A percentile compares a stretch with the other conserved stretches of the same genome.
Evolutionary conservation across 1,140 invertebrate species (phyloP).

Genomic region (Papilio aristodemus): DNA sequence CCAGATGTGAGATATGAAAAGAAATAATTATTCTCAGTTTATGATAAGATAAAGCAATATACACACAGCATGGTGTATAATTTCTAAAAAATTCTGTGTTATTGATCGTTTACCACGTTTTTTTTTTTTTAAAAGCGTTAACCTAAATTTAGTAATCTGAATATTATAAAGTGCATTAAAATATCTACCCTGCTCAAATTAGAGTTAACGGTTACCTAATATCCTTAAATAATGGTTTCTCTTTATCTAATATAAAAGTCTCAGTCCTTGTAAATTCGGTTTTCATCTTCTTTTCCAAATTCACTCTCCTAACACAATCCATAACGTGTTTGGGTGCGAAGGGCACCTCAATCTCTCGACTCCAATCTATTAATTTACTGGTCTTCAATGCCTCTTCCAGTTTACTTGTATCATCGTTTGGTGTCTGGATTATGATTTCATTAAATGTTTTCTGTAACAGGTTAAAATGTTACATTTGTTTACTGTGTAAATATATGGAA

Average conservation of each 20-base stretch:
- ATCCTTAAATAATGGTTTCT: constrained; percentile 42
- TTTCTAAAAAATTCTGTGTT: too few relatives aligned
- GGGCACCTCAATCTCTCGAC: constrained; percentile 35
- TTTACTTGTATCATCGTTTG: constrained; percentile 46
- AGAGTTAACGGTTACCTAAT: constrained; percentile 37
- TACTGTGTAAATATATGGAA: too few relatives aligned
- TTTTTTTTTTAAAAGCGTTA: too few relatives aligned
- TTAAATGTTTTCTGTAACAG: constrained; percentile 42
- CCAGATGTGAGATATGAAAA: too few relatives aligned
- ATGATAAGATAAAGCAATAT: too few relatives aligned
- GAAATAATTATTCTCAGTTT: too few relatives aligned
- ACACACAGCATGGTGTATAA: too few relatives aligned
- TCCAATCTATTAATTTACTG: constrained; percentile 55
- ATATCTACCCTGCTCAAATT: too few relatives aligned
- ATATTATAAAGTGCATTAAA: too few relatives aligned
- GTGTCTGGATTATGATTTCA: constrained; percentile 51
- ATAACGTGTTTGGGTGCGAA: constrained; percentile 43
- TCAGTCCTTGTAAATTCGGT: constrained; percentile 29
- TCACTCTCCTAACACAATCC: constrained; percentile 38
- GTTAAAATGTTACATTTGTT: background rate
- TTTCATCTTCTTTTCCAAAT: constrained; percentile 31
- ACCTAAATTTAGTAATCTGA: too few relatives aligned
- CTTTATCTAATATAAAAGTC: constrained; percentile 42
- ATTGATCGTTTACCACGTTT: too few relatives aligned
- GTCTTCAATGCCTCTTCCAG: constrained; percentile 48